These are phyloP conservation scores for Corynorhinus townsendii DNA, from an alignment of 2,113 vertebrate genomes.

Conservation along the genomic window DNA sequence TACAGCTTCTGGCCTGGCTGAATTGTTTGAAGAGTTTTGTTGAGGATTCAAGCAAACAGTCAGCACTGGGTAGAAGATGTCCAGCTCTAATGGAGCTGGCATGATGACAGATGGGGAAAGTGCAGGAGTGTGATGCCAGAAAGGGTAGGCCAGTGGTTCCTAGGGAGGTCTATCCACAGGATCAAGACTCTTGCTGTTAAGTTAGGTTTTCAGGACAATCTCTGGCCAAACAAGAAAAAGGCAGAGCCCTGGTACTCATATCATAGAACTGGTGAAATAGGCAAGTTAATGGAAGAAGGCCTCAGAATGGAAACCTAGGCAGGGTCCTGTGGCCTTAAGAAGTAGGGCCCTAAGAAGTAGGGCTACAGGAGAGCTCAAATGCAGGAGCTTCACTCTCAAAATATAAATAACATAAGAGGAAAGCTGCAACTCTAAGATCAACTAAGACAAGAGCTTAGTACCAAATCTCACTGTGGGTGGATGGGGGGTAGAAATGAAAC, in stretches of 20 bases:
- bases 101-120: neutral
- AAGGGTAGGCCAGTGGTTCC: neutral
- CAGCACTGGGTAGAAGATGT: neutral
- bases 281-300: neutral
- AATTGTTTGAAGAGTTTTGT: neutral
- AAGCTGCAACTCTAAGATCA: neutral
- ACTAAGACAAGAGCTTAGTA: neutral
- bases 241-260: neutral
- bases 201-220: neutral
- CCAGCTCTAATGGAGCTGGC: neutral
- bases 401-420: neutral
- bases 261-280: neutral
- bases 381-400: neutral
- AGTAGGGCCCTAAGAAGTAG: neutral
- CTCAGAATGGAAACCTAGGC: neutral
- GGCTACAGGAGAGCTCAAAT: neutral
- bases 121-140: neutral
- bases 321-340: neutral
- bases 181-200: neutral
- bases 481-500: neutral
- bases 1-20: neutral
- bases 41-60: neutral
- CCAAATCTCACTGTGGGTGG: neutral
- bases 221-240: neutral
- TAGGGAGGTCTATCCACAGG: neutral